phyloP scores from a whole-genome alignment of 1,140 invertebrate species.

The Magallana gigas region DNA sequence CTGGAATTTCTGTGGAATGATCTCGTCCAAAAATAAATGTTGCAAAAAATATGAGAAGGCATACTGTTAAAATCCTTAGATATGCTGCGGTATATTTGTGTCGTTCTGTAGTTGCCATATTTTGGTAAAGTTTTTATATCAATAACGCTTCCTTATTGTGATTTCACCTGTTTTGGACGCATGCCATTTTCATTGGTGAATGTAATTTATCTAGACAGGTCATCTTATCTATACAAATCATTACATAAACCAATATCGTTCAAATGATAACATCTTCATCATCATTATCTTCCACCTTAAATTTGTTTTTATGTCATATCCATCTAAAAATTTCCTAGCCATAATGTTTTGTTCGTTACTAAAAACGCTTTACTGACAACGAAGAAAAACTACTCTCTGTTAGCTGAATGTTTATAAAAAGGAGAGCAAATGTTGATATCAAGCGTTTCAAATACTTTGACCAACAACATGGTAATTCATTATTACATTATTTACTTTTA shows the following conservation, averaged over 20 bases:
- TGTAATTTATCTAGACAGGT: no score
- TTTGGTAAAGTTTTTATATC: no score
- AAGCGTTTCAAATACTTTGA: not conserved
- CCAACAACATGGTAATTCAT: not conserved
- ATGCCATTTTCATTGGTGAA: no score
- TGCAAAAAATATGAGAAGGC: not conserved
- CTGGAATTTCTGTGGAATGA: not conserved
- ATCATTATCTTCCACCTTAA: no score
- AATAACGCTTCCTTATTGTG: no score
- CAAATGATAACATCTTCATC: no score
- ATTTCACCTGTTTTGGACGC: no score
- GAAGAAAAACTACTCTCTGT: not conserved
- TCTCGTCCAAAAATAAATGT: not conserved
- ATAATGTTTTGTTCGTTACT: not conserved
- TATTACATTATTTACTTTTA: no score
- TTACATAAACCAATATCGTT: no score
- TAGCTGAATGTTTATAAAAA: not conserved
- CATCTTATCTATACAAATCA: no score
- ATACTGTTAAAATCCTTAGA: not conserved
- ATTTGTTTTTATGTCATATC: not conserved
- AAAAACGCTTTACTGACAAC: slow-evolving; percentile 1
- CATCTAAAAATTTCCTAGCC: not conserved
- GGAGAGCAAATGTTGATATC: no score
- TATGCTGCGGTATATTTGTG: slow-evolving; percentile 2
- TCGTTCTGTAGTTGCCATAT: not conserved